phyloP scores from a whole-genome alignment of 2,888 invertebrate genomes.

The Papilio demoleus region DNA sequence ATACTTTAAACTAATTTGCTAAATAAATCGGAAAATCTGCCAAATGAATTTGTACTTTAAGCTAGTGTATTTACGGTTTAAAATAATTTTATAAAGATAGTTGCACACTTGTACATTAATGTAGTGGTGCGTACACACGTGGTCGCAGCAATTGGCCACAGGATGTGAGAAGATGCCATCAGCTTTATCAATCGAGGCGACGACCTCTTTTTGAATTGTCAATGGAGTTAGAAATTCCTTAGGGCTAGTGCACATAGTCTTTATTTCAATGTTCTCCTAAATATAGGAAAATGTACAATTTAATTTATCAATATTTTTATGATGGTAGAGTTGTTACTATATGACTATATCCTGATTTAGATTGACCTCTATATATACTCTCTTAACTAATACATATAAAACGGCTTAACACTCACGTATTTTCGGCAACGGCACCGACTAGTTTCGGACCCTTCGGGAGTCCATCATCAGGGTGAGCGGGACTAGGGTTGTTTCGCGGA shows the following conservation, averaged over 20 bases:
- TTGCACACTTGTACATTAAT: slow-evolving; percentile 38
- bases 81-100: slow-evolving; percentile 39
- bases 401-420: too few relatives aligned
- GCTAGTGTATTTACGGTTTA: background rate
- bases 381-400: too few relatives aligned
- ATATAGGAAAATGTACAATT: background rate
- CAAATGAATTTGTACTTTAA: slow-evolving; percentile 18
- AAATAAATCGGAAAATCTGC: background rate
- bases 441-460: too few relatives aligned
- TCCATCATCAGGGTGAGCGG: too few relatives aligned
- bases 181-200: slow-evolving; percentile 65
- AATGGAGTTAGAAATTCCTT: slow-evolving; percentile 25
- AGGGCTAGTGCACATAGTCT: background rate
- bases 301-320: background rate
- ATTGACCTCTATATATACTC: too few relatives aligned
- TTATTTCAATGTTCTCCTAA: background rate
- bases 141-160: slow-evolving; percentile 56
- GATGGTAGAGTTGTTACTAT: too few relatives aligned
- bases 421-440: too few relatives aligned
- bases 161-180: slow-evolving; percentile 59
- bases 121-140: slow-evolving; percentile 34
- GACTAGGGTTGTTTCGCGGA: too few relatives aligned
- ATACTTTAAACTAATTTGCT: background rate
- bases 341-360: too few relatives aligned
- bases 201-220: slow-evolving; percentile 62